Evolutionary conservation across 2,797 vertebrate genomes (phyloP).

Genomic region (Melanotaenia pygmaea): DNA sequence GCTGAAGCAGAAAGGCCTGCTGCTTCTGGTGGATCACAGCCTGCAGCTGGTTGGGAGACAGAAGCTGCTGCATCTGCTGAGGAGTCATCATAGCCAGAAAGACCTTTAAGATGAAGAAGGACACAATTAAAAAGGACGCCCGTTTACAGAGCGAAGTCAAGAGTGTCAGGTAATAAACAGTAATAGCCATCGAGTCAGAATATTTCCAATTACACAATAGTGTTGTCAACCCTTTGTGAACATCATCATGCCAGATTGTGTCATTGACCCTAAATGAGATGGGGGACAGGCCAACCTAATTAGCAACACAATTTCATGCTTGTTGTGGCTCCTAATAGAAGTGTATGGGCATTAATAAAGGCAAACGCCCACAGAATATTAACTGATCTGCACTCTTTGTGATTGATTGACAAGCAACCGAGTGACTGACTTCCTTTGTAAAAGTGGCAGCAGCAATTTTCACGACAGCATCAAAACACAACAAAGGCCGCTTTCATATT

Average conservation of each 20-base stretch:
- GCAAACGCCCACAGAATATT: slow-evolving; percentile 78
- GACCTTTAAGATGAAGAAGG: slow-evolving; percentile 78
- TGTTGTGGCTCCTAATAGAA: slow-evolving; percentile 79
- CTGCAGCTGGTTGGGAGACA: slow-evolving; percentile 88
- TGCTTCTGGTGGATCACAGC: slow-evolving; percentile 93
- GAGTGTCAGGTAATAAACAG: slow-evolving; percentile 63
- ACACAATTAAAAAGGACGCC: background rate
- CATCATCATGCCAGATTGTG: slow-evolving; percentile 60
- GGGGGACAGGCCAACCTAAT: slow-evolving; percentile 70
- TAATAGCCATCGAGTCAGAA: slow-evolving; percentile 50
- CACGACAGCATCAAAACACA: slow-evolving; percentile 46
- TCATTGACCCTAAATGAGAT: slow-evolving; percentile 71
- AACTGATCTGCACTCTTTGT: slow-evolving; percentile 55
- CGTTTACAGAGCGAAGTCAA: slow-evolving; percentile 36
- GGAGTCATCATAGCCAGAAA: slow-evolving; percentile 94
- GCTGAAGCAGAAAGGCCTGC: slow-evolving; percentile 92
- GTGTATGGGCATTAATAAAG: slow-evolving; percentile 78
- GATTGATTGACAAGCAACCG: slow-evolving; percentile 45
- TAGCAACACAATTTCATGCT: slow-evolving; percentile 80
- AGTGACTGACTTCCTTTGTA: slow-evolving; percentile 33
- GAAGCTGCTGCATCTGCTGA: slow-evolving; percentile 93
- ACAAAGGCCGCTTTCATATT: slow-evolving; percentile 26
- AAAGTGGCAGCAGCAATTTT: slow-evolving; percentile 23
- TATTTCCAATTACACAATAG: slow-evolving; percentile 64
- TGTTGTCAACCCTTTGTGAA: slow-evolving; percentile 61